Evolutionary conservation across 2,888 invertebrate species (phyloP), one percentile per base, ranked within the genome.

Genomic region (Drosophila algonquin): DNA sequence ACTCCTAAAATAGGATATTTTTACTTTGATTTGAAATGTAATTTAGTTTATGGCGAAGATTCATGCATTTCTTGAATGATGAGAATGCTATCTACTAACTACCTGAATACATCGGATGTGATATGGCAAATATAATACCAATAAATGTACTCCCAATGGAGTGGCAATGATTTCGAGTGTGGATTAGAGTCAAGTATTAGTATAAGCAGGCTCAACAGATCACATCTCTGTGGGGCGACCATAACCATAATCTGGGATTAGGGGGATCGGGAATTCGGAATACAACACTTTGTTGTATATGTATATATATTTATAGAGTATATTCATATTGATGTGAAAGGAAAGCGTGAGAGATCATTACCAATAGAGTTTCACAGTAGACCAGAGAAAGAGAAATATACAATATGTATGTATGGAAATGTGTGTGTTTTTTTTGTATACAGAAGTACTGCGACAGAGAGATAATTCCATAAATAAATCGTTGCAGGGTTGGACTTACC

Each of bases 401-500:
- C 7, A 32, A 32, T 32, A 24, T 24, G 4, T 24, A 24, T 24
- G 30, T 50, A 71, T 48, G 44, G 18, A 18, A 18, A 18, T 21
- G 59, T 72, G 54, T 61, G 69, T 58, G 52, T 55, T 50, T 44
- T 57, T 30, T 16, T 40, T 21, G 45, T 51, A 45, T 27, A 40
- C 58, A 24, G 21, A 32, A 55, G 18, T 53, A 45, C 1, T 9
- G 30, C 14, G 16, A 53, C 35, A 30, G 2, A 40, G 24, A 27
- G 27, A 27, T 7, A 27, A 7, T 27, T 27, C 27, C 27, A 27
- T 27, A 7, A 27, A 27, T 27, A 27, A 27, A 53, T 30, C n/a
- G 40, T 32, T 7, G 5, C 27, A 63, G n/a, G 16, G 14, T 10
- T n/a, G 7, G 68, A 86, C 90, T 85, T 83, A 92, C 92, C 92